Base-by-base conservation (phyloP, 2,888 invertebrate species). In the Eueremaeus valkanovi region DNA sequence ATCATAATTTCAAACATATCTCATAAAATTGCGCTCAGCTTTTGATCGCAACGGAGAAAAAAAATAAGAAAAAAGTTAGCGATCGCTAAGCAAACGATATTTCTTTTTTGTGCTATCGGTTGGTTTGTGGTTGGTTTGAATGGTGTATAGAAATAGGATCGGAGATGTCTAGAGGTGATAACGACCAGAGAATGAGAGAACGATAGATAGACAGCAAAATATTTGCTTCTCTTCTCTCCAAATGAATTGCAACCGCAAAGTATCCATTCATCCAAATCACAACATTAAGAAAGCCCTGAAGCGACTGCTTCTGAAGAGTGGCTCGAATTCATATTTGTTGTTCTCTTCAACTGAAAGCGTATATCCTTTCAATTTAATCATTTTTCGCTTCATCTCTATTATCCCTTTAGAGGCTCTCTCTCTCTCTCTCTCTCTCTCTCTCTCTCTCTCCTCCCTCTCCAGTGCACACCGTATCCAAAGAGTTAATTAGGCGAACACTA, bases 251-350 rank as follows among this genome's bases (percentile, higher is more conserved):
- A 66, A 66, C 21, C 36, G 29, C 18, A 18, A 66, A 66, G 36
- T 66, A 36, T 66, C 33, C 36, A 66, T 66, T 66, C 36, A 66
- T 66, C 66, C 66, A 66, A 66, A 66, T 66, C 31, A 61, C 16
- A 61, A 61, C 61, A 66, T 66, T 66, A n/a, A 31, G 36, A 66
- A 36, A 33, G 66, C 36, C 36, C 36, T 66, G 0, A 66, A 66
- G 36, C 29, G 21, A 16, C n/a, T 66, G 29, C 9, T 55, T 24
- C 29, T 16, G 8, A 55, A 55, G 55, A 55, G 55, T 11, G 55
- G 16, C 18, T 45, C 45, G 51, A 21, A 21, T 24, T 21, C 21
- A 21, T 21, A 51, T 21, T 51, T n/a, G 51, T 51, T 21, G 45
- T 8, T 61, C 21, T 33, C 18, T 5, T 31, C n/a, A 61, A 31